Base-by-base conservation (phyloP, 2,113 vertebrate genomes). In the Ptilorrhoa leucosticta region DNA sequence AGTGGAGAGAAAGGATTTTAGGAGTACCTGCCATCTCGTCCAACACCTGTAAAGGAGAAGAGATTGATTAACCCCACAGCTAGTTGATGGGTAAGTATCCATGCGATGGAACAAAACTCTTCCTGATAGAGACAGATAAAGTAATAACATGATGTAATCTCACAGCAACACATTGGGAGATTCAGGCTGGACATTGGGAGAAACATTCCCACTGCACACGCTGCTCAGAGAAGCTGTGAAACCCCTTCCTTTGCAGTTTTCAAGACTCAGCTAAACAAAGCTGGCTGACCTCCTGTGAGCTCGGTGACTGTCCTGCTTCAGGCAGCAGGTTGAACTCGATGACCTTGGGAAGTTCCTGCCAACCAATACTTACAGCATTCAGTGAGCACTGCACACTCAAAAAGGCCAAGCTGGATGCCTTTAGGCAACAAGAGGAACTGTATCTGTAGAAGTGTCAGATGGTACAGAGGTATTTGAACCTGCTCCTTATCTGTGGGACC, bases 121-220 rank as follows among this genome's bases (percentile, higher is more conserved):
- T 69, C 24, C 39, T 6, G 5, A 51, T 1, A 61, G 28, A 57
- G 33, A 53, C 14, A 54, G n/a, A 37, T 4, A 31, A 35, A 1
- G 21, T 7, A 65, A 7, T 11, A 79, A 61, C 8, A 47, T 6
- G 23, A 56, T 11, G 14, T 30, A 35, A 61, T 17, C 33, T 54
- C 37, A 16, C 15, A 73, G 40, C 19, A 69, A 33, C 13, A 11
- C 0, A 0, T 7, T 42, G 10, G 19, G 28, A 72, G 7, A 26
- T 26, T 58, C n/a, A 9, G 26, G 58, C 5, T 39, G n/a, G 26
- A 37, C 6, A 1, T 1, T 18, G 45, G 24, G 44, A 68, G 11
- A 64, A 84, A 63, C 4, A 37, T 58, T 11, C 24, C 16, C 7
- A 6, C 6, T 3, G 19, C 57, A 40, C 9, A 17, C 0, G 0